Evolutionary conservation across 2,888 invertebrate genomes (phyloP), one percentile per base, ranked within the genome.

Genomic region (Eupithecia centaureata): DNA sequence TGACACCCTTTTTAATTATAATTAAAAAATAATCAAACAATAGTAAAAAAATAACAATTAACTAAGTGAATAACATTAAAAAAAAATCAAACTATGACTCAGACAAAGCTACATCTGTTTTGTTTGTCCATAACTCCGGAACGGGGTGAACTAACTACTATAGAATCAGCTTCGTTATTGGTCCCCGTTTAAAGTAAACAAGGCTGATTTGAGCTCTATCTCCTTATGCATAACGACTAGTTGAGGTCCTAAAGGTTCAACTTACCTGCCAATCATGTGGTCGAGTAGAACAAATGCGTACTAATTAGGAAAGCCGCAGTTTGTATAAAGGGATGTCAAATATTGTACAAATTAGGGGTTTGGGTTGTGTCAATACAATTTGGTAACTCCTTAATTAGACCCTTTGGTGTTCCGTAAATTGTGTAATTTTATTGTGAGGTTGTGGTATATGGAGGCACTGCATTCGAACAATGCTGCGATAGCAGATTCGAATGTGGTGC

Each of bases 61-160:
- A 57, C 27, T 27, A 15, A 52, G 27, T 52, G 47, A 22, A 10
- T 18, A 2, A 28, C 27, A 54, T 54, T 56, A 30, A 28, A 56
- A 30, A n/a, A 30, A 47, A 56, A 30, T 8, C 3, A 57, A 57
- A 57, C 27, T 25, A 27, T 57, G 57, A 57, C 18, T 57, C 57
- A 57, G 32, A 47, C 22, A n/a, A 42, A 42, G 42, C 27, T 18
- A 57, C 57, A 57, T n/a, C 57, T 57, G 57, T 57, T 32, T n/a
- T 22, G 32, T 57, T 10, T n/a, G 22, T 13, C 13, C 57, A 57
- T 8, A 47, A 57, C 18, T 56, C 56, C 32, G 57, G 57, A 57
- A 57, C 57, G 57, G 57, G 52, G 52, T 52, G 27, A 15, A 52
- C 13, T 27, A 27, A 52, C 25, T 27, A 52, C 18, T 1, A 18